Conservation (phyloP, 2,888 invertebrate genomes). For the Colletes collaris region DNA sequence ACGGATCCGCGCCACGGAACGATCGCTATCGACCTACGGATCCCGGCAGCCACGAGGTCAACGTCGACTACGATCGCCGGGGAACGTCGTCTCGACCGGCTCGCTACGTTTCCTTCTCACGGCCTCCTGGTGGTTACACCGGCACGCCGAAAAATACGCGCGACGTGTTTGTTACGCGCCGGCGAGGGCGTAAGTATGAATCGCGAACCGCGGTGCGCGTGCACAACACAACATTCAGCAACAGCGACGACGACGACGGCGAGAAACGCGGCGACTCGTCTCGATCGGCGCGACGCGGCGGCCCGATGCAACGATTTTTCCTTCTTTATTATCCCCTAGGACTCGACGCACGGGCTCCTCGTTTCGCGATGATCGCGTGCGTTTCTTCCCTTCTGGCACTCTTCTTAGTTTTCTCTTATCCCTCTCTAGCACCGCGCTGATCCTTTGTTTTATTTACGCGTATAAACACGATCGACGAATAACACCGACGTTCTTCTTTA, state of each 20-base stretch:
- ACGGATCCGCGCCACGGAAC: slow-evolving; percentile 12
- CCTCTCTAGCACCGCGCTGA: slow-evolving; percentile 2
- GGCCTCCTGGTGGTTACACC: background rate
- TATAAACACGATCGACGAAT: background rate
- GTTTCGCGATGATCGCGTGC: no score
- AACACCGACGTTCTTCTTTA: background rate
- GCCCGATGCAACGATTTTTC: slow-evolving; percentile 1
- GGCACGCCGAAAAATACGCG: slow-evolving; percentile 12
- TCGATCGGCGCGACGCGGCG: slow-evolving; percentile 3
- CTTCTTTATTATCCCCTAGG: background rate
- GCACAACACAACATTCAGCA: slow-evolving; percentile 57
- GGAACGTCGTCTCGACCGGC: background rate
- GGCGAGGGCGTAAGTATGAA: background rate
- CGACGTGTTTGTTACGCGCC: slow-evolving; percentile 26
- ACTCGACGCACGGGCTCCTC: no score
- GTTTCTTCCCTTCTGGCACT: slow-evolving; percentile 3
- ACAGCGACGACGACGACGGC: slow-evolving; percentile 33
- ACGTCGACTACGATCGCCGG: background rate
- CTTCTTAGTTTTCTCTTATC: slow-evolving; percentile 3
- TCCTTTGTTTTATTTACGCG: background rate
- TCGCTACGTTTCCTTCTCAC: background rate
- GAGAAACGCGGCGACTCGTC: slow-evolving; percentile 34
- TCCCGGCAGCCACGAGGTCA: slow-evolving; percentile 2
- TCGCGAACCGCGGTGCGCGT: slow-evolving; percentile 48
- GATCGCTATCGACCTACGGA: slow-evolving; percentile 8